Percentiles rank a stretch among this genome's conserved stretches.
These are phyloP conservation scores for Mormyrus lacerda DNA, from an alignment of 2,113 vertebrate species.

Conservation along the genomic window DNA sequence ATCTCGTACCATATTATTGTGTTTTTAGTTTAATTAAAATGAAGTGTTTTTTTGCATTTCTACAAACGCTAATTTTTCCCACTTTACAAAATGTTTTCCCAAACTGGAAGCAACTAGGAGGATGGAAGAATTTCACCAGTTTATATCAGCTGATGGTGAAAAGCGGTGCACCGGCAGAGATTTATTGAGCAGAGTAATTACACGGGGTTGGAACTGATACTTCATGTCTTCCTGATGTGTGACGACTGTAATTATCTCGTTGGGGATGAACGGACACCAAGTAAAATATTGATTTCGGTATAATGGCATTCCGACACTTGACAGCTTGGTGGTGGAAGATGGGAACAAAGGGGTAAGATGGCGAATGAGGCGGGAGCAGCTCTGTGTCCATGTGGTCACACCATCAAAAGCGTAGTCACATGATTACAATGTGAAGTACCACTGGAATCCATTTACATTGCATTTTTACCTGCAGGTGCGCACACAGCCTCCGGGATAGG, in stretches of 20 bases:
- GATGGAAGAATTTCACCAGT: background rate
- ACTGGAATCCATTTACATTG: background rate
- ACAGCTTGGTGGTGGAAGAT: background rate
- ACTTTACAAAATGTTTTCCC: background rate
- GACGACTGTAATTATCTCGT: slow-evolving; percentile 48
- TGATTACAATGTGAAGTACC: background rate
- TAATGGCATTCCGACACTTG: slow-evolving; percentile 16
- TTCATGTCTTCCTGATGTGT: slow-evolving; percentile 37
- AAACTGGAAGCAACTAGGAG: background rate
- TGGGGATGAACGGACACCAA: slow-evolving; percentile 41
- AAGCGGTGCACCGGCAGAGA: slow-evolving; percentile 25
- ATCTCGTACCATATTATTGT: background rate
- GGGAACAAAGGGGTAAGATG: background rate
- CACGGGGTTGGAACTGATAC: slow-evolving; percentile 39
- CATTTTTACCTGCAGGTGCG: background rate
- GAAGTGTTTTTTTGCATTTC: background rate
- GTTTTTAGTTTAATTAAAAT: background rate
- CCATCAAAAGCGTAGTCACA: background rate
- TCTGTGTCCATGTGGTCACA: background rate
- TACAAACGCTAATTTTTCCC: background rate
- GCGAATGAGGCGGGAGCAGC: background rate
- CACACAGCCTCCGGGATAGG: background rate
- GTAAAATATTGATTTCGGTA: slow-evolving; percentile 46
- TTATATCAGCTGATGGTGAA: too few species aligned
- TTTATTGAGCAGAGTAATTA: slow-evolving; percentile 45